Conservation (phyloP, 1,140 invertebrate species). For the Aradophagus sp. region DNA sequence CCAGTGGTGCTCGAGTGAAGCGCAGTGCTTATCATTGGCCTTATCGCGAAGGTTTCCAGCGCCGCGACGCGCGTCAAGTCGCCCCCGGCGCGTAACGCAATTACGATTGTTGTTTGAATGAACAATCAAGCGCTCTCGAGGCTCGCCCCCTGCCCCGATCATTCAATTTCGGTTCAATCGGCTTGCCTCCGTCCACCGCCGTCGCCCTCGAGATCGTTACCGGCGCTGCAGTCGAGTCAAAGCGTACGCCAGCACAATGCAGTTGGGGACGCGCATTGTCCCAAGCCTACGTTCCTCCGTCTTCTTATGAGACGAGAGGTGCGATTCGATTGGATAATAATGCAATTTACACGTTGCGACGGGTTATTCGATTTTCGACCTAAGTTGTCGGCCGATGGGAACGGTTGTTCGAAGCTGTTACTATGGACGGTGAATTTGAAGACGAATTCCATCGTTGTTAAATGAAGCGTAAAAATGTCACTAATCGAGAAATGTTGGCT, state of each 20-base stretch:
- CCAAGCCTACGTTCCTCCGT: slow-evolving; percentile 33
- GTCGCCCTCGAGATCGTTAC: slow-evolving; percentile 42
- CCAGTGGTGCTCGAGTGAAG: slow-evolving; percentile 50
- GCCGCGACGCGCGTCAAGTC: slow-evolving; percentile 33
- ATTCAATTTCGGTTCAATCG: slow-evolving; percentile 76
- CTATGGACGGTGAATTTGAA: too few relatives aligned
- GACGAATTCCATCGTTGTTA: too few relatives aligned
- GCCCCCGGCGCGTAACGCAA: slow-evolving; percentile 71
- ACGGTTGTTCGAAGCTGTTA: too few relatives aligned
- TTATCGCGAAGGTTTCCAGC: slow-evolving; percentile 55
- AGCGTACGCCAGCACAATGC: slow-evolving; percentile 40
- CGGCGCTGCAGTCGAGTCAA: slow-evolving; percentile 41
- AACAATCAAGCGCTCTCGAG: slow-evolving; percentile 76
- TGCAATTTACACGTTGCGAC: slow-evolving; percentile 41
- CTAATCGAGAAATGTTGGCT: too few relatives aligned
- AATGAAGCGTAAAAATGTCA: too few relatives aligned
- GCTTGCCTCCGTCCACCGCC: slow-evolving; percentile 59
- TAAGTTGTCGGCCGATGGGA: too few relatives aligned
- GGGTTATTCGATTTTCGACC: slow-evolving; percentile 40
- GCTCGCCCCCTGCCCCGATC: slow-evolving; percentile 72
- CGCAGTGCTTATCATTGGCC: slow-evolving; percentile 51
- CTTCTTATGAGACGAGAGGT: slow-evolving; percentile 33
- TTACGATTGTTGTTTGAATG: slow-evolving; percentile 77
- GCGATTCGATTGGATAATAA: slow-evolving; percentile 45
- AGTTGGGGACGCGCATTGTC: slow-evolving; percentile 29